Evolutionary conservation across 2,888 invertebrate genomes (phyloP), one percentile per base, ranked within the genome.

Genomic region (Phlogophora meticulosa): DNA sequence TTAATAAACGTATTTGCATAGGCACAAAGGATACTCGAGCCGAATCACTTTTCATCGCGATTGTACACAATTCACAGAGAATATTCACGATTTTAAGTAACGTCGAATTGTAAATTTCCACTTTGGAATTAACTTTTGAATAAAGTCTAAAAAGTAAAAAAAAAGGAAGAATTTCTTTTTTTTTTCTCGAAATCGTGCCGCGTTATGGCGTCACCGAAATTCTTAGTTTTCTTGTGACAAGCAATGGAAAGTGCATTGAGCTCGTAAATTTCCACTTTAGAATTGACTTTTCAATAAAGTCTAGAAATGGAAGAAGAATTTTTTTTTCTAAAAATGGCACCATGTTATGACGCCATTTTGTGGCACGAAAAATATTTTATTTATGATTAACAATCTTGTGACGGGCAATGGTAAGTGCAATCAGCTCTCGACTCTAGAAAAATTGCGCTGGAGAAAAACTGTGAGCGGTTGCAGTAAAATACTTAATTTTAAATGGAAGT

Each of bases 1-100:
- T 72, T 71, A 76, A 80, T 67, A 82, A 80, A 80, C 65, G 68
- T 80, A 82, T 80, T 80, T 80, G 82, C 80, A 80, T 80, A 80
- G 62, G 70, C 73, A 82, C 82, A 82, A 80, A 80, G 80, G 73
- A 60, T 32, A 34, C 43, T 43, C 42, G 42, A 59, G 75, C 45
- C 24, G 55, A 76, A 72, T 72, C 67, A 73, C 72, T 82, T 82
- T 57, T 63, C 73, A 80, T 76, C 67, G 62, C 57, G 67, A 74
- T 80, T 82, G 70, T 80, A 67, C 77, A 24, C 42, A 65, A 80
- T 73, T 71, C 72, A 71, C 40, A 82, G 61, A 52, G 80, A 82
- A 80, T 82, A 80, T 80, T 76, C 69, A 82, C 62, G 64, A 62
- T 57, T 74, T 65, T 78, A 74, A 78, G 52, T 66, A 65, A 60